A percentile compares a stretch with the other conserved stretches of the same genome.
phyloP scores from a whole-genome alignment of 2,113 vertebrate genomes.

The Galbula dea region DNA sequence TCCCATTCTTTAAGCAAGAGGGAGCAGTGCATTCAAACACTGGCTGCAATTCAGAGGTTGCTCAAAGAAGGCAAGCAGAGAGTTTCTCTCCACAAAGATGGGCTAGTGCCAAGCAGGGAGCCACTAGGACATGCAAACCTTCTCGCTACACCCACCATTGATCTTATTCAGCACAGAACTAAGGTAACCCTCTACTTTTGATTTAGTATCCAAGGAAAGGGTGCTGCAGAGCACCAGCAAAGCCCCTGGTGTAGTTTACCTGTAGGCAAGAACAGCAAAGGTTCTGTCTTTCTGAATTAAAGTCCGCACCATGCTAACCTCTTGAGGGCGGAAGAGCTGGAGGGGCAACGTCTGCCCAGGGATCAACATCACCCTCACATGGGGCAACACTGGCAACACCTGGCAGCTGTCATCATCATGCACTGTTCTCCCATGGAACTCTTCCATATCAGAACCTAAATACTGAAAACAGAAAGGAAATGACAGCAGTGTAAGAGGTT shows the following conservation, averaged over 20 bases:
- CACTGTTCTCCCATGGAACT: slow-evolving; percentile 93
- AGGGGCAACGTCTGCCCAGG: slow-evolving; percentile 95
- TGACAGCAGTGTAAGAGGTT: background rate
- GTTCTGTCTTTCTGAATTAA: slow-evolving; percentile 94
- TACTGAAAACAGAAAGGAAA: slow-evolving; percentile 74
- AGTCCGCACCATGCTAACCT: slow-evolving; percentile 96
- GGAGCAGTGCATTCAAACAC: background rate
- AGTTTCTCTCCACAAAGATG: background rate
- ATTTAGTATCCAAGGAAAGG: background rate
- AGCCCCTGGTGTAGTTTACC: slow-evolving; percentile 69
- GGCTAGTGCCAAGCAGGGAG: background rate
- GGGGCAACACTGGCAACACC: slow-evolving; percentile 89
- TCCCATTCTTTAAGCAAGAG: background rate
- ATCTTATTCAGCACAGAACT: background rate
- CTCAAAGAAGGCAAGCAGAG: background rate
- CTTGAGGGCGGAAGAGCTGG: slow-evolving; percentile 92
- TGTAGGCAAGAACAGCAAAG: slow-evolving; percentile 95
- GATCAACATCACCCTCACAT: slow-evolving; percentile 88
- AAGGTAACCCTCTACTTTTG: background rate
- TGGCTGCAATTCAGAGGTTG: background rate
- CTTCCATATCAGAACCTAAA: slow-evolving; percentile 95
- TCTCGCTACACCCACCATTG: background rate
- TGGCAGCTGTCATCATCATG: slow-evolving; percentile 96
- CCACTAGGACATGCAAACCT: background rate
- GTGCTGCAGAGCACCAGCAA: background rate